These are phyloP conservation scores for Amphimallon solstitiale DNA, from an alignment of 2,888 invertebrate genomes.

Conservation along the genomic window DNA sequence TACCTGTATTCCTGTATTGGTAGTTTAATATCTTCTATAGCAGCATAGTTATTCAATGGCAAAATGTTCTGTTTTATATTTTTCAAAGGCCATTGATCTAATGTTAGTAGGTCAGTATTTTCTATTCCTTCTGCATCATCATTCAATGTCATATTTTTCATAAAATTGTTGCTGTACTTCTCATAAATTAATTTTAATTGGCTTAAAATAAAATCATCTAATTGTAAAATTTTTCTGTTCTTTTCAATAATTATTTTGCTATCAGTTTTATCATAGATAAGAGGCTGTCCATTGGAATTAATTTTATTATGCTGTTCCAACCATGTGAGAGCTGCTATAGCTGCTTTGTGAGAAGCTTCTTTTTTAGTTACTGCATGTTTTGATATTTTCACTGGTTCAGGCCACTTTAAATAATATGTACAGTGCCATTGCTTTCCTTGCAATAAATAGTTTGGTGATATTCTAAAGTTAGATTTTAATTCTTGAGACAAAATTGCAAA, in stretches of 20 bases:
- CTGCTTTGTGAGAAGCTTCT: constrained; percentile 67
- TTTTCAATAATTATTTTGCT: constrained; percentile 58
- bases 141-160: constrained; percentile 42
- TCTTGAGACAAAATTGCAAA: constrained; percentile 63
- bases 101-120: constrained; percentile 36
- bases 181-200: constrained; percentile 61
- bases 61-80: constrained; percentile 43
- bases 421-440: constrained; percentile 64
- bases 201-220: constrained; percentile 54
- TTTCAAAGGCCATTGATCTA: constrained; percentile 27
- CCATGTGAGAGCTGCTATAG: constrained; percentile 67
- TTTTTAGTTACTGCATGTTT: constrained; percentile 66
- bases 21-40: constrained; percentile 55
- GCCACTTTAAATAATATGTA: constrained; percentile 69
- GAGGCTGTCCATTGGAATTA: constrained; percentile 64
- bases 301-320: constrained; percentile 65
- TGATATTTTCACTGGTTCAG: constrained; percentile 67
- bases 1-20: constrained; percentile 62
- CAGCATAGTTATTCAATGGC: constrained; percentile 48
- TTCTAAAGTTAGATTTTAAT: constrained; percentile 56
- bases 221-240: constrained; percentile 52
- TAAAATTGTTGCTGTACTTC: constrained; percentile 49
- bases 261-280: constrained; percentile 63
- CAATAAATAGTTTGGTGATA: constrained; percentile 60
- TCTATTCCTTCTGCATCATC: constrained; percentile 11